Evolutionary conservation across 2,797 vertebrate genomes (phyloP), one percentile per base, ranked within the genome.

Genomic region (Mionectes olivaceus): DNA sequence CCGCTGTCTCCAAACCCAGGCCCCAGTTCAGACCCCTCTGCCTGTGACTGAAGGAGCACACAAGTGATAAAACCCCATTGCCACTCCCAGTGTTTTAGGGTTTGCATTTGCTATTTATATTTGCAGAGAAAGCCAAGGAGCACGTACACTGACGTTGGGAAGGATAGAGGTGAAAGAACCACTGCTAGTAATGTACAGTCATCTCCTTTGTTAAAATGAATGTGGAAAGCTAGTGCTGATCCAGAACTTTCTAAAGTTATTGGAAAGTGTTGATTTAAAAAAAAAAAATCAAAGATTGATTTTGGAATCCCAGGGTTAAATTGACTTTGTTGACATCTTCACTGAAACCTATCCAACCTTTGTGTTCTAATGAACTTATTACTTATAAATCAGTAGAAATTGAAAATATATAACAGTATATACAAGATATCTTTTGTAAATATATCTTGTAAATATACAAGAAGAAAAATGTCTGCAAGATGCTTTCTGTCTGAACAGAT

Each of bases 121-220:
- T 30, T 41, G 35, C 37, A 70, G 46, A 53, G 44, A 55, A 47
- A 70, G 11, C 32, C 37, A 27, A 53, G 68, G 25, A 37, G 28
- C 3, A 0, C 3, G 5, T 7, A 7, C 0, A 2, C 9, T 28
- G 44, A 4, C 44, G 22, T 1, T 46, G 28, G 41, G 46, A 57
- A 52, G 43, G 24, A 19, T 33, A 37, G 14, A 56, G 33, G 44
- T 32, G 41, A 50, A 79, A 37, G 35, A 5, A 23, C 15, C 3
- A 1, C 32, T 39, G 28, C 23, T 30, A 24, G 33, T 19, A 37
- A 69, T 3, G 13, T 44, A 11, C n/a, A 13, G 15, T 76, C 37
- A 68, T 7, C 19, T 55, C 13, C 5, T 27, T 5, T 41, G 33
- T 69, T 79, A 82, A 57, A 64, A 27, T 4, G 10, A 9, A 39